Evolutionary conservation across 1,140 invertebrate genomes (phyloP).

Genomic region (Diachasmimorpha longicaudata): DNA sequence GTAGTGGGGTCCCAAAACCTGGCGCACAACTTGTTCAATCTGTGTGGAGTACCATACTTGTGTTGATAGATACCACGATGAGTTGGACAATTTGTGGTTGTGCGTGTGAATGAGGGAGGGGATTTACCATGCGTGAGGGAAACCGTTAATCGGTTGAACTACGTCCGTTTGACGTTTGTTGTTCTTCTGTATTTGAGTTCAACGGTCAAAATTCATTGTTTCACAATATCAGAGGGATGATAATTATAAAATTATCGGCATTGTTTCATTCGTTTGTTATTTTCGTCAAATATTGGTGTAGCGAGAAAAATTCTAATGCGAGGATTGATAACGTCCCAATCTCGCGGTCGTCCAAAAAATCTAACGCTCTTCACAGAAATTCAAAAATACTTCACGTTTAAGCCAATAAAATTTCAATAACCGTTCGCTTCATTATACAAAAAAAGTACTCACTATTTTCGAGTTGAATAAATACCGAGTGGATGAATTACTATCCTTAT

Average conservation of each 20-base stretch:
- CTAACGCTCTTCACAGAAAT: too few species aligned
- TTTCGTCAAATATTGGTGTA: not conserved
- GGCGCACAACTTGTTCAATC: not conserved
- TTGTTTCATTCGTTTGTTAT: not conserved
- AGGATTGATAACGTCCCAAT: too few species aligned
- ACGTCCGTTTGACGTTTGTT: not conserved
- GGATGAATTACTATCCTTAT: not conserved
- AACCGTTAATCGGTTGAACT: slow-evolving; percentile 44
- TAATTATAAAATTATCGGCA: not conserved
- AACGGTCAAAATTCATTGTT: slow-evolving; percentile 19
- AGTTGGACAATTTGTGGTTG: slow-evolving; percentile 14
- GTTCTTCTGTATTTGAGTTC: slow-evolving; percentile 19
- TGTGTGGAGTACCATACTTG: slow-evolving; percentile 14
- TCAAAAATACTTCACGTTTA: too few species aligned
- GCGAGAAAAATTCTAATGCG: too few species aligned
- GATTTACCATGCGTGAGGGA: slow-evolving; percentile 25
- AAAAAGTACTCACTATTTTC: not conserved
- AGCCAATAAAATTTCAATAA: too few species aligned
- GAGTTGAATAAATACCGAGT: not conserved
- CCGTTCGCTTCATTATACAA: not conserved
- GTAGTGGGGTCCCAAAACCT: slow-evolving; percentile 25
- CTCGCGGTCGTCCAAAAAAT: too few species aligned
- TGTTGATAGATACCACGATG: slow-evolving; percentile 15
- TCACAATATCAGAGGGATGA: too few species aligned
- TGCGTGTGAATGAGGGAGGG: not conserved